Conservation (phyloP, 2,797 vertebrate species). For the Thripadectes ignobilis region DNA sequence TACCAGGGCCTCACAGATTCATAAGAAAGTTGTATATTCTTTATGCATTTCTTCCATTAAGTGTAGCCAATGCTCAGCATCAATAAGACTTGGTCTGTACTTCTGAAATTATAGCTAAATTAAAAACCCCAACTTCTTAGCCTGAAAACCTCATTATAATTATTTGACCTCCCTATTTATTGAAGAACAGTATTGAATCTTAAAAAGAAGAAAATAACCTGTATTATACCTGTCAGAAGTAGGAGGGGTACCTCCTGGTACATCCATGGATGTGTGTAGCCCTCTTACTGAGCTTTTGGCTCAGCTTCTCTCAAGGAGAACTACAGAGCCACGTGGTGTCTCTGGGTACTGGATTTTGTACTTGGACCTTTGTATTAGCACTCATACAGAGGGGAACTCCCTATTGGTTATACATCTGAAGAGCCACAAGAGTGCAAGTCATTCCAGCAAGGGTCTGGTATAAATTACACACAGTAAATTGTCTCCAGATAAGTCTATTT, state of each 20-base stretch:
- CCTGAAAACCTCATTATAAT: background rate
- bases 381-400: conserved; percentile 22
- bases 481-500: conserved; percentile 75
- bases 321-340: conserved; percentile 20
- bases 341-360: conserved; percentile 30
- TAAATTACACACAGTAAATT: conserved; percentile 70
- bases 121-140: background rate
- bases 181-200: background rate
- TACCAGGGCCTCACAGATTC: background rate
- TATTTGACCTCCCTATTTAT: background rate
- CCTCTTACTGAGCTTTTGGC: conserved; percentile 31
- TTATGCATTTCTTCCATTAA: background rate
- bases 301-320: conserved; percentile 28
- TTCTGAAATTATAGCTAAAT: background rate
- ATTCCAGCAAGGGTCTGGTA: conserved; percentile 70
- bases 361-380: conserved; percentile 6
- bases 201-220: background rate
- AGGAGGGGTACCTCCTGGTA: background rate
- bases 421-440: conserved; percentile 49
- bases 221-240: conserved; percentile 24
- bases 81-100: background rate
- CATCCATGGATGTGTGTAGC: background rate
- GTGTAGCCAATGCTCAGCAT: background rate
- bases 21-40: background rate
- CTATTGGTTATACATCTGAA: conserved; percentile 73